phyloP scores from a whole-genome alignment of 2,113 vertebrate species.

The Acrocephalus arundinaceus region DNA sequence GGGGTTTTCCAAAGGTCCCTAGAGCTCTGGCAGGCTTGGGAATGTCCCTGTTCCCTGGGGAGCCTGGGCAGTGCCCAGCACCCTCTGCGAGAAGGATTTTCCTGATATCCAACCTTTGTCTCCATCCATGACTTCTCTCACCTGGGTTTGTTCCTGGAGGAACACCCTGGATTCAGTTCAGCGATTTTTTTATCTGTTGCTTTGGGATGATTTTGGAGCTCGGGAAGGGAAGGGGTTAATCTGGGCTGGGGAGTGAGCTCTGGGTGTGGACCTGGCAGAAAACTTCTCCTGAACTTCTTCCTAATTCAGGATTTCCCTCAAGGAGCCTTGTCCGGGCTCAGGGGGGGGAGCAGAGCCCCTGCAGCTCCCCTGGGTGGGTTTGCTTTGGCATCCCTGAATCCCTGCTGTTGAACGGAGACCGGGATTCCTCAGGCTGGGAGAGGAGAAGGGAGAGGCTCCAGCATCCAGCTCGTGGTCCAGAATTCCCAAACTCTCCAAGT shows the following conservation, averaged over 20 bases:
- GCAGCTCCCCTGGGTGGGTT: not conserved
- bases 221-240: not conserved
- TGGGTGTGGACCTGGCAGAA: not conserved
- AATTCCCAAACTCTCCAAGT: not conserved
- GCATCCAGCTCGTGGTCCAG: not conserved
- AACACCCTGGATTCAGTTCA: not conserved
- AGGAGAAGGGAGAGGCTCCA: not conserved
- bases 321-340: not conserved
- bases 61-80: not conserved
- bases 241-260: not conserved
- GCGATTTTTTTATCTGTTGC: accelerated
- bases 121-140: not conserved
- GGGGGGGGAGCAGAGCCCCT: not conserved
- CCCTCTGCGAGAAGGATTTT: not conserved
- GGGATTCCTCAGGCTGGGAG: accelerated
- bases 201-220: not conserved
- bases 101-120: not conserved
- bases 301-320: not conserved
- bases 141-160: not conserved
- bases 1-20: not conserved
- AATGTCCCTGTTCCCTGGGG: not conserved
- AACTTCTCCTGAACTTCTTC: not conserved
- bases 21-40: not conserved
- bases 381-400: not conserved
- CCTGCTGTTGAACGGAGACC: accelerated